A percentile compares a stretch with the other conserved stretches of the same genome.
phyloP scores from a whole-genome alignment of 2,797 vertebrate species.

The Brotula barbata region DNA sequence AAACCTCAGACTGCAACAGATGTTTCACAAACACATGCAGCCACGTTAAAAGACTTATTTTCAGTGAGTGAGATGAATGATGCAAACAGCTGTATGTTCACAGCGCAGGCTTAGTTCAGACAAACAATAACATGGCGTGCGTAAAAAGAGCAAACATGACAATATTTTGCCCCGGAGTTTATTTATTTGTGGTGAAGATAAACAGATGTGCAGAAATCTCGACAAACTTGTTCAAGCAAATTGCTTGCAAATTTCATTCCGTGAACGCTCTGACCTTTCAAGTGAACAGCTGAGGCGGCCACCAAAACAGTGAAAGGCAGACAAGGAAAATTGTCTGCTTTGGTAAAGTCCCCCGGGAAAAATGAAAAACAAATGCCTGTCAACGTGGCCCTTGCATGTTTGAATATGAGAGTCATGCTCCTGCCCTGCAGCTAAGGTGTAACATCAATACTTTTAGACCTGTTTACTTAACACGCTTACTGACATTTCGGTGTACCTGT shows the following conservation, averaged over 20 bases:
- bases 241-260: slow-evolving; percentile 14
- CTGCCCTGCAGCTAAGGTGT: slow-evolving; percentile 35
- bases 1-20: too few relatives aligned
- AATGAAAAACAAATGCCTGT: slow-evolving; percentile 29
- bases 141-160: too few relatives aligned
- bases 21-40: too few relatives aligned
- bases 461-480: slow-evolving; percentile 9
- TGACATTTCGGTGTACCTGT: slow-evolving; percentile 7
- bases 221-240: slow-evolving; percentile 19
- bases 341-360: slow-evolving; percentile 1
- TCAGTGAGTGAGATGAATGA: too few relatives aligned
- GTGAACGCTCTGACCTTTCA: not conserved
- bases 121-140: too few relatives aligned
- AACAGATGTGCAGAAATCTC: slow-evolving; percentile 8
- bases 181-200: too few relatives aligned
- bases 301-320: not conserved
- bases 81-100: too few relatives aligned
- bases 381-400: slow-evolving; percentile 28
- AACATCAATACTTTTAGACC: slow-evolving; percentile 7
- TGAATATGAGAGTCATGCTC: slow-evolving; percentile 25
- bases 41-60: too few relatives aligned
- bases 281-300: slow-evolving; percentile 4
- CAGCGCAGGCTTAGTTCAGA: too few relatives aligned
- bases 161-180: too few relatives aligned
- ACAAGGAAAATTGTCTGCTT: not conserved